Evolutionary conservation across 2,797 vertebrate species (phyloP).

Genomic region (Chelidonichthys spinosus): DNA sequence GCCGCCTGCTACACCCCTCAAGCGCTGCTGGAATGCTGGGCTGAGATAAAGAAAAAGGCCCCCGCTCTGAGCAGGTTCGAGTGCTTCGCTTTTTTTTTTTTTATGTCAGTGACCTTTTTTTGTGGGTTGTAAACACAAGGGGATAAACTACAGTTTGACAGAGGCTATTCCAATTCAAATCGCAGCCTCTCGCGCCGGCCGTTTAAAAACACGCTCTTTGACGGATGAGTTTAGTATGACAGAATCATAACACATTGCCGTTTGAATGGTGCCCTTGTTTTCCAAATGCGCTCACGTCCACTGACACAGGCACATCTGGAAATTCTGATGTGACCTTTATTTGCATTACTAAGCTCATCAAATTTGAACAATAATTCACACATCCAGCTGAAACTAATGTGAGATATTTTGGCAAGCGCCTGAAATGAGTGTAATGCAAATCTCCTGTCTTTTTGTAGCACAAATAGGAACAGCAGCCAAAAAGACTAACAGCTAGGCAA

Average conservation of each 20-base stretch:
- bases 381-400: conserved; percentile 84
- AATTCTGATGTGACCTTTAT: conserved; percentile 86
- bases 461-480: conserved; percentile 78
- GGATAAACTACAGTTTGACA: conserved; percentile 76
- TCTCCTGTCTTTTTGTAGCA: conserved; percentile 81
- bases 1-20: conserved; percentile 73
- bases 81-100: conserved; percentile 74
- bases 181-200: conserved; percentile 56
- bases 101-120: conserved; percentile 82
- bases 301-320: conserved; percentile 83
- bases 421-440: conserved; percentile 82
- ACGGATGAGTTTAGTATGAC: conserved; percentile 75
- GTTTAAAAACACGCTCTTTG: conserved; percentile 73
- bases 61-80: conserved; percentile 80
- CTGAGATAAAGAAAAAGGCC: conserved; percentile 81
- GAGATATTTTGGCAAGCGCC: conserved; percentile 81
- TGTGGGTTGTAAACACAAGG: conserved; percentile 80
- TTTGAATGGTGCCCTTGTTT: conserved; percentile 77
- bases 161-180: conserved; percentile 76
- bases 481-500: conserved; percentile 74
- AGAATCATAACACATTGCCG: conserved; percentile 69
- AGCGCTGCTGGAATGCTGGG: conserved; percentile 81
- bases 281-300: conserved; percentile 69
- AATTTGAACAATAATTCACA: conserved; percentile 85
- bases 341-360: conserved; percentile 86